Evolutionary conservation across 2,888 invertebrate genomes (phyloP).

Genomic region (Acrobasis repandana): DNA sequence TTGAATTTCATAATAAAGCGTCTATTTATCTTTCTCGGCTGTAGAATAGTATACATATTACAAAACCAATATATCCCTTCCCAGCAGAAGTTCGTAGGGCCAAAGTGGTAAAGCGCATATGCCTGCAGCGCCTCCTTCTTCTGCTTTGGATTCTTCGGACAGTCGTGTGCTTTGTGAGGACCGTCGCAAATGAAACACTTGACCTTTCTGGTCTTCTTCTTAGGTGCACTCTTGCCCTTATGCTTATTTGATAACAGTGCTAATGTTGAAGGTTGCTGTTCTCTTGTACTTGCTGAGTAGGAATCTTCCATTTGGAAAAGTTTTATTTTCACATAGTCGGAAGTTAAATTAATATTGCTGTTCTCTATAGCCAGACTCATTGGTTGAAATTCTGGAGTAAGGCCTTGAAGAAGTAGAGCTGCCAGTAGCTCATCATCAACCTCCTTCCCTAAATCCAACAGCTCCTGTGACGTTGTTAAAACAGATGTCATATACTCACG

Average conservation of each 20-base stretch:
- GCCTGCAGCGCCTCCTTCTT: no score
- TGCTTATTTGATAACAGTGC: no score
- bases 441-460: not conserved
- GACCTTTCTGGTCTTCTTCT: not conserved
- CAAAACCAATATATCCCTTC: no score
- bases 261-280: no score
- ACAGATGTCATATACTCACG: not conserved
- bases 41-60: no score
- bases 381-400: not conserved
- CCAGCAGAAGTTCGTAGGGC: no score
- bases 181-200: no score
- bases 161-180: not conserved
- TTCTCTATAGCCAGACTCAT: not conserved
- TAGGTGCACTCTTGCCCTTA: not conserved
- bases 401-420: not conserved
- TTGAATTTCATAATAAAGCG: no score
- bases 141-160: not conserved
- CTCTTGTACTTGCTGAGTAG: no score
- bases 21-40: no score
- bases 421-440: no score
- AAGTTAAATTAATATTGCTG: not conserved
- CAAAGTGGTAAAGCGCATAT: no score
- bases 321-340: not conserved
- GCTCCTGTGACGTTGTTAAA: not conserved
- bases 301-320: not conserved